A percentile compares a stretch with the other conserved stretches of the same genome.
Evolutionary conservation across 2,888 invertebrate genomes (phyloP).

Genomic region (Lydus trimaculatus): DNA sequence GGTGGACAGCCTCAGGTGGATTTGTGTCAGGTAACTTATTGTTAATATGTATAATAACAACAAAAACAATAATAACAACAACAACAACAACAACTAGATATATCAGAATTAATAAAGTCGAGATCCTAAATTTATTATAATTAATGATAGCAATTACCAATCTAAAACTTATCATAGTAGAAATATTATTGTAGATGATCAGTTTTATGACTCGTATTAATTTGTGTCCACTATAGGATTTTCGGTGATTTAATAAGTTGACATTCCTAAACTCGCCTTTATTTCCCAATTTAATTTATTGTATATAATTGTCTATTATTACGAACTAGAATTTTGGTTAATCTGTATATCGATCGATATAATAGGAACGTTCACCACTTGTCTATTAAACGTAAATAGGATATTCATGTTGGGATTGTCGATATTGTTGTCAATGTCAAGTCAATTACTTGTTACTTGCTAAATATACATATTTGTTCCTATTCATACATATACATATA

Average conservation of each 20-base stretch:
- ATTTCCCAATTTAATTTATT: too few species aligned
- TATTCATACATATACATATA: not conserved
- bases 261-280: not conserved
- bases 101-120: not conserved
- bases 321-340: not conserved
- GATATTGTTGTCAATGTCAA: not conserved
- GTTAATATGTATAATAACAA: not conserved
- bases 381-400: not conserved
- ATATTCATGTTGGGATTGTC: not conserved
- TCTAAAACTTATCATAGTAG: not conserved
- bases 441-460: not conserved
- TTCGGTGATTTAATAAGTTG: not conserved
- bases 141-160: not conserved
- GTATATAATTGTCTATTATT: not conserved
- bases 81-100: not conserved
- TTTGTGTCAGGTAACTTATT: not conserved
- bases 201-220: not conserved
- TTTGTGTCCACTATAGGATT: not conserved
- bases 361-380: not conserved
- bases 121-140: not conserved
- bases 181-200: not conserved
- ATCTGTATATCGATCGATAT: not conserved
- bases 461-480: not conserved
- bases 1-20: not conserved
- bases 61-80: not conserved